These are phyloP conservation scores for Alviniconcha marisindica DNA, from an alignment of 1,140 invertebrate genomes.

Conservation along the genomic window DNA sequence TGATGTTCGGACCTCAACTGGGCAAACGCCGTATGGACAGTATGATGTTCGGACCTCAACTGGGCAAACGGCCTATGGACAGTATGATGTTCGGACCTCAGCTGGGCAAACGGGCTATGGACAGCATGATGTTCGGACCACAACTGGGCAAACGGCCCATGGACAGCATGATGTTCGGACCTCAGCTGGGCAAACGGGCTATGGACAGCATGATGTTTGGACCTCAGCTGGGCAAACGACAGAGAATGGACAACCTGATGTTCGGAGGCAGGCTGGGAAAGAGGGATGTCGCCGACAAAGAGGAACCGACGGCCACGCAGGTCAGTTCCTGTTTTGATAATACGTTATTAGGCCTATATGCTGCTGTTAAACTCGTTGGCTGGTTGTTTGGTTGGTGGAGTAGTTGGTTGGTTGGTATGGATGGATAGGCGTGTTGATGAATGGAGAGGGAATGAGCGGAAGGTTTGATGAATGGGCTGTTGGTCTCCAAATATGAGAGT, in stretches of 20 bases:
- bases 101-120: slow-evolving; percentile 27
- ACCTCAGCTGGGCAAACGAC: slow-evolving; percentile 33
- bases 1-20: slow-evolving; percentile 15
- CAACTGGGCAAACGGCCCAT: slow-evolving; percentile 30
- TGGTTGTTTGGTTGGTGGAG: too few relatives aligned
- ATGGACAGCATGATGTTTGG: slow-evolving; percentile 29
- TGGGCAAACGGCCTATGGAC: slow-evolving; percentile 32
- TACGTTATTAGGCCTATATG: too few relatives aligned
- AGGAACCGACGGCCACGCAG: too few relatives aligned
- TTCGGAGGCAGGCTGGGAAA: slow-evolving; percentile 36
- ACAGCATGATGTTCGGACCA: slow-evolving; percentile 24
- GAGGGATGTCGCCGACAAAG: too few relatives aligned
- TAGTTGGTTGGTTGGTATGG: too few relatives aligned
- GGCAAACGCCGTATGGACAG: slow-evolving; percentile 28
- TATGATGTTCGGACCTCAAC: background rate
- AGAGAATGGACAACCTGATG: slow-evolving; percentile 5
- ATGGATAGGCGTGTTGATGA: too few relatives aligned
- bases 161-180: slow-evolving; percentile 21
- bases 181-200: slow-evolving; percentile 27
- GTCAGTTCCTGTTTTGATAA: too few relatives aligned
- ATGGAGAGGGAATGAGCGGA: too few relatives aligned
- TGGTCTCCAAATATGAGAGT: too few relatives aligned
- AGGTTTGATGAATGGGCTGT: too few relatives aligned
- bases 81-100: slow-evolving; percentile 15
- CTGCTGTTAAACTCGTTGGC: too few relatives aligned